phyloP scores from a whole-genome alignment of 2,113 vertebrate species.

The Pachypanchax playfairii region DNA sequence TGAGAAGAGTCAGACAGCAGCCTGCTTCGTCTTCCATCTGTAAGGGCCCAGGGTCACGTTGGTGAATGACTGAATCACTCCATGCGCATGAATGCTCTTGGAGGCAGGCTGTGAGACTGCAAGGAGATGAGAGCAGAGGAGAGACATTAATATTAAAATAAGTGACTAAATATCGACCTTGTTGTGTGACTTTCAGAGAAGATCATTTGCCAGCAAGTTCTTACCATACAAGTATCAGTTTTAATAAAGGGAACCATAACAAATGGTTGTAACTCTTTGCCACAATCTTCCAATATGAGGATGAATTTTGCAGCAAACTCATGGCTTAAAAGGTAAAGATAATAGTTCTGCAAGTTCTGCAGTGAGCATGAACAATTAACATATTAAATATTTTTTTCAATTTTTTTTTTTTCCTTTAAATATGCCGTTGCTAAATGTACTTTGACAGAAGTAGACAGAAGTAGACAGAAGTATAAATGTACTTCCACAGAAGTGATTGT shows the following conservation, averaged over 20 bases:
- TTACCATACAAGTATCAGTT: background rate
- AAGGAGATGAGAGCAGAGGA: slow-evolving; percentile 4
- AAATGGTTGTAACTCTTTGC: background rate
- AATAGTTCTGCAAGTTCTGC: too few relatives aligned
- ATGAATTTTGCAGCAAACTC: background rate
- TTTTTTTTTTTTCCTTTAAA: too few relatives aligned
- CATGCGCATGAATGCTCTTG: slow-evolving; percentile 52
- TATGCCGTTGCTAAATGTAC: too few relatives aligned
- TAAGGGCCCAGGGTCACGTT: slow-evolving; percentile 61
- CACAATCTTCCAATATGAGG: background rate
- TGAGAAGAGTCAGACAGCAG: slow-evolving; percentile 66
- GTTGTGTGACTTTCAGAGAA: background rate
- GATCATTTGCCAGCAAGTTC: background rate
- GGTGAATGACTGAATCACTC: slow-evolving; percentile 45
- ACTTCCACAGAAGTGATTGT: too few relatives aligned
- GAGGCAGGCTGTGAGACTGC: slow-evolving; percentile 31
- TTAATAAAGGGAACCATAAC: background rate
- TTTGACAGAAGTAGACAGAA: too few relatives aligned
- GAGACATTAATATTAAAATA: slow-evolving; percentile 43
- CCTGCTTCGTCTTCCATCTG: slow-evolving; percentile 46
- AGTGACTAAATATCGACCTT: slow-evolving; percentile 36
- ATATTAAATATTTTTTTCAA: too few relatives aligned
- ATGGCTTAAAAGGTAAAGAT: background rate
- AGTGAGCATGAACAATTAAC: too few relatives aligned
- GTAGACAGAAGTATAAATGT: too few relatives aligned